These are phyloP conservation scores for Timandra comae DNA, from an alignment of 2,888 invertebrate species.

Conservation along the genomic window DNA sequence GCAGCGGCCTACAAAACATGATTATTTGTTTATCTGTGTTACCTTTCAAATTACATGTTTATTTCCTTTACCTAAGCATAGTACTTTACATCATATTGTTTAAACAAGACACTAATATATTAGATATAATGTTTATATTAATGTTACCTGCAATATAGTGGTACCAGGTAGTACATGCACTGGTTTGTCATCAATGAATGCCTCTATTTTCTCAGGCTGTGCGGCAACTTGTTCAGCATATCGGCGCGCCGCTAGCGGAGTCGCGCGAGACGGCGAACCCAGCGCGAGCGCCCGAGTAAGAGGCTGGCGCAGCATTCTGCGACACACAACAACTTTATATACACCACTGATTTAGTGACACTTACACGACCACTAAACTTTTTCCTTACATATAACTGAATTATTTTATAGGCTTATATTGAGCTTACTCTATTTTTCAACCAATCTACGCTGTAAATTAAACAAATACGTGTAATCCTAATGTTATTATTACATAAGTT, in stretches of 20 bases:
- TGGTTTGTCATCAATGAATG: slow-evolving; percentile 97
- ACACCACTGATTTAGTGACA: slow-evolving; percentile 12
- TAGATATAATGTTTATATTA: no score
- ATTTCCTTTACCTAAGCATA: no score
- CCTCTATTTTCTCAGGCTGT: slow-evolving; percentile 89
- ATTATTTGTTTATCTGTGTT: not conserved
- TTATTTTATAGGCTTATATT: no score
- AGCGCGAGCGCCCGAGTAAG: slow-evolving; percentile 80
- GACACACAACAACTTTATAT: slow-evolving; percentile 32
- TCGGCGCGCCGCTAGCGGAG: slow-evolving; percentile 60
- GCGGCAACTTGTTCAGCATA: slow-evolving; percentile 68
- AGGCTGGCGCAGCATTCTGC: slow-evolving; percentile 86
- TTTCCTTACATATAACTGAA: not conserved
- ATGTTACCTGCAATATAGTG: slow-evolving; percentile 95
- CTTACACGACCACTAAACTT: no score
- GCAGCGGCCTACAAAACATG: slow-evolving; percentile 88
- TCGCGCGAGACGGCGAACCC: slow-evolving; percentile 54
- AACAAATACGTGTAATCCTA: slow-evolving; percentile 34
- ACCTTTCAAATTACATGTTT: no score
- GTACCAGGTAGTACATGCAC: slow-evolving; percentile 97
- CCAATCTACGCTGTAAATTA: slow-evolving; percentile 8
- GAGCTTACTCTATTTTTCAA: not conserved
- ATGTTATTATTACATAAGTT: slow-evolving; percentile 74
- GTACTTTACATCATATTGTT: no score
- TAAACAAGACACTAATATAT: no score